These are phyloP conservation scores for Neoascia interrupta DNA, from an alignment of 2,888 invertebrate genomes.

Conservation along the genomic window DNA sequence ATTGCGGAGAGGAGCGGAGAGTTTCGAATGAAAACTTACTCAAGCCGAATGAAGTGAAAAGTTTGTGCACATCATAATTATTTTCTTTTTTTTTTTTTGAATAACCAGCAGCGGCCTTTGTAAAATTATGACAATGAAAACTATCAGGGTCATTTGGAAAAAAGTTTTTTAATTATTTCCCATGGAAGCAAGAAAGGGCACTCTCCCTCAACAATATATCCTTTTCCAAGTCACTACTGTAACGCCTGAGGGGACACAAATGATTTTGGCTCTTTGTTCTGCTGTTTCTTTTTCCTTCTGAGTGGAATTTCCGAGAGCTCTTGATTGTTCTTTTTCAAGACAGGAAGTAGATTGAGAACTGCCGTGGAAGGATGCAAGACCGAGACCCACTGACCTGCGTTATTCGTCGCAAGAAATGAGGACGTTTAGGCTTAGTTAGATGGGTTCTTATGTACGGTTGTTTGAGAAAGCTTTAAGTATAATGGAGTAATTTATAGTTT, in stretches of 20 bases:
- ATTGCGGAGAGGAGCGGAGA: too few relatives aligned
- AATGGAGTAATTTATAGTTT: too few relatives aligned
- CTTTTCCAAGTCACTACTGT: neutral
- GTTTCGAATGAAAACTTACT: too few relatives aligned
- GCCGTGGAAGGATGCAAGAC: constrained; percentile 7
- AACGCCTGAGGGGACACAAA: constrained; percentile 13
- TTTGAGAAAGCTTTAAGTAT: too few relatives aligned
- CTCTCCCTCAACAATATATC: neutral
- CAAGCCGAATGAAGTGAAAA: too few relatives aligned
- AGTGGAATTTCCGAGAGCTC: neutral
- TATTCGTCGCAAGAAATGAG: neutral
- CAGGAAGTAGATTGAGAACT: neutral
- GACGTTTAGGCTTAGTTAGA: too few relatives aligned
- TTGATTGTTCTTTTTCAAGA: constrained; percentile 8
- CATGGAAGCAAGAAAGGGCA: neutral
- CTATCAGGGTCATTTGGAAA: neutral
- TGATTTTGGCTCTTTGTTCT: constrained; percentile 17
- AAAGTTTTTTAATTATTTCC: neutral
- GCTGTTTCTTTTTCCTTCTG: neutral
- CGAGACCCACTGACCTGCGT: constrained; percentile 5
- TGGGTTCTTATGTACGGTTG: too few relatives aligned
- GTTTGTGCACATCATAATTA: neutral
- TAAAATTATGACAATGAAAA: neutral
- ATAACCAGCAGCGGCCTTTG: neutral
- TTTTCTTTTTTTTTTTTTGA: too few relatives aligned